Percentiles rank a stretch among this genome's conserved stretches.
Evolutionary conservation across 2,797 vertebrate genomes (phyloP).

Genomic region (Lacerta agilis): DNA sequence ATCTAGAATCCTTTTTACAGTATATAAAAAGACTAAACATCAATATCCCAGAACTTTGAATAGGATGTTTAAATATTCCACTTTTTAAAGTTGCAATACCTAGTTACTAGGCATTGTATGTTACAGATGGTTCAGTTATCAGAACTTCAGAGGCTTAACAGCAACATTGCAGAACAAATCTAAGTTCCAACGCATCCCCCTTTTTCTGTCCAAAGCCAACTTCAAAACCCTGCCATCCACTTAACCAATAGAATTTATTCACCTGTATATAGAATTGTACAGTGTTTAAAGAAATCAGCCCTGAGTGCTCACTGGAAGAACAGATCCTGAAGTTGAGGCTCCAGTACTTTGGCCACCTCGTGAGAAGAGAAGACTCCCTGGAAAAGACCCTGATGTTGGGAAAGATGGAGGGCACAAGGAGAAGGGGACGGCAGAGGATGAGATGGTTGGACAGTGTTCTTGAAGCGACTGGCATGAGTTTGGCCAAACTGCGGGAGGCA

Average conservation of each 20-base stretch:
- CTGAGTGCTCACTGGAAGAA: no score
- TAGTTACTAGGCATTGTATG: slow-evolving; percentile 73
- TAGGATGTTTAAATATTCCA: slow-evolving; percentile 68
- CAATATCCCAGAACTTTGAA: slow-evolving; percentile 60
- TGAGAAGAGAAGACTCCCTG: no score
- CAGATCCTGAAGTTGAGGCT: no score
- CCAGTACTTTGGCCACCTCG: no score
- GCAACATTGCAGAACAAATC: slow-evolving; percentile 54
- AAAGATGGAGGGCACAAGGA: no score
- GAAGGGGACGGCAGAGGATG: no score
- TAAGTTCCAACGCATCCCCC: slow-evolving; percentile 4
- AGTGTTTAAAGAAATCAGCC: slow-evolving; percentile 51
- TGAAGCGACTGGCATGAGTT: no score
- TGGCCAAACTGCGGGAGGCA: no score
- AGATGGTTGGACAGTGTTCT: no score
- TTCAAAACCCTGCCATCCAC: slow-evolving; percentile 63
- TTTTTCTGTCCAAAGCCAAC: slow-evolving; percentile 69
- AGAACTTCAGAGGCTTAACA: slow-evolving; percentile 51
- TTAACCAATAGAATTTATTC: slow-evolving; percentile 64
- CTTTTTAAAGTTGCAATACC: slow-evolving; percentile 66
- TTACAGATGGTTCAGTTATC: slow-evolving; percentile 44
- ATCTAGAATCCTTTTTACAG: slow-evolving; percentile 73
- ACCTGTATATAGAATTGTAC: slow-evolving; percentile 67
- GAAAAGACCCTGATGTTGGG: no score
- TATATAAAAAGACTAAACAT: slow-evolving; percentile 72